Evolutionary conservation across 1,140 invertebrate species (phyloP).

Genomic region (Panulirus ornatus): DNA sequence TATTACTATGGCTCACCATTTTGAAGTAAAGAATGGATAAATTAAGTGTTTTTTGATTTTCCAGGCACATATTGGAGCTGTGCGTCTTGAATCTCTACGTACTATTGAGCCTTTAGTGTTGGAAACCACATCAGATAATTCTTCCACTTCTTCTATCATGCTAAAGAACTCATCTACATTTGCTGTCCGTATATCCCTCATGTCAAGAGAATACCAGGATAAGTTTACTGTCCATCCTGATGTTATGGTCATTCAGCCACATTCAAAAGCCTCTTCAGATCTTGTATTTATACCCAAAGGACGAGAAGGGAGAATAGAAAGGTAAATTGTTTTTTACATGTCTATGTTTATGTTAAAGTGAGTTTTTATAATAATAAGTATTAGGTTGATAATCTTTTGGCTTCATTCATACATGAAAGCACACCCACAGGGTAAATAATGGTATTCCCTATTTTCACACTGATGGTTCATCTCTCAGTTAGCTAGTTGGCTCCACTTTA

Average conservation of each 20-base stretch:
- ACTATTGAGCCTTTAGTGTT: conserved; percentile 17
- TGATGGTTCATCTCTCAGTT: no score
- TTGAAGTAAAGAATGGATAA: not conserved
- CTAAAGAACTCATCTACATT: conserved; percentile 49
- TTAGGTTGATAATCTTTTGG: no score
- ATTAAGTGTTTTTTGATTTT: not conserved
- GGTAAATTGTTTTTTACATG: conserved; percentile 1
- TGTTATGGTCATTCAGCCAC: conserved; percentile 22
- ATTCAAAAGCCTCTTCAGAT: conserved; percentile 5
- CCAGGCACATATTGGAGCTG: conserved; percentile 53
- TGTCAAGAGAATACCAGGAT: not conserved
- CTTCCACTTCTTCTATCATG: not conserved
- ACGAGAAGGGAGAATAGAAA: conserved; percentile 33
- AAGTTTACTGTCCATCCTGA: conserved; percentile 28
- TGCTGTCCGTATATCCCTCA: conserved; percentile 25
- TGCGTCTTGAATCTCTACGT: conserved; percentile 32
- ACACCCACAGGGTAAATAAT: no score
- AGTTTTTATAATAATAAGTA: no score
- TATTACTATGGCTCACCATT: no score
- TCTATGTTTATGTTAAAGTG: no score
- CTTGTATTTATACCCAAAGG: conserved; percentile 43
- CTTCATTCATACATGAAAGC: no score
- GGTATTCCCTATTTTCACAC: no score
- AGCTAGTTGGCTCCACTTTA: no score
- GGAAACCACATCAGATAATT: not conserved